Percentiles rank a stretch among this genome's conserved stretches.
phyloP scores from a whole-genome alignment of 2,888 invertebrate species.

The Chydorus sphaericus region DNA sequence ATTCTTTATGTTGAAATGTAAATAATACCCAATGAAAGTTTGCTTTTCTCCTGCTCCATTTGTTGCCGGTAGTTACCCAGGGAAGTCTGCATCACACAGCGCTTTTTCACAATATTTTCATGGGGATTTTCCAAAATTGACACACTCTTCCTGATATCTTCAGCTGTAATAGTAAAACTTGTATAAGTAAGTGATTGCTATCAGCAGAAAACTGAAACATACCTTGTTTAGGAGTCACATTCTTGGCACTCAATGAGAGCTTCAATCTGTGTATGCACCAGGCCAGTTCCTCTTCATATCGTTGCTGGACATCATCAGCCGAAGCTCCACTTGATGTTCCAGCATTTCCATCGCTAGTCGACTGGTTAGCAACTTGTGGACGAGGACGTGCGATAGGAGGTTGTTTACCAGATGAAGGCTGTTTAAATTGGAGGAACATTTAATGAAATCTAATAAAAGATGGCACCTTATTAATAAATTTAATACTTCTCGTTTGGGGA shows the following conservation, averaged over 20 bases:
- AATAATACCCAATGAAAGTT: conserved; percentile 5
- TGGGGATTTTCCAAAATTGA: conserved; percentile 8
- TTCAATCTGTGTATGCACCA: conserved; percentile 11
- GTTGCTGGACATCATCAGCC: background rate
- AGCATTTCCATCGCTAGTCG: too few species aligned
- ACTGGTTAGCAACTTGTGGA: background rate
- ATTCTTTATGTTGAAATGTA: background rate
- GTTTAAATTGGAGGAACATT: background rate
- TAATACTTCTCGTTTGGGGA: background rate
- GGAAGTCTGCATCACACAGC: conserved; percentile 5
- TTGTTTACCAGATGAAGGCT: background rate
- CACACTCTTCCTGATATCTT: background rate
- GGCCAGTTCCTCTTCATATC: conserved; percentile 1
- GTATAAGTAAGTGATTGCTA: background rate
- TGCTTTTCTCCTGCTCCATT: conserved; percentile 10
- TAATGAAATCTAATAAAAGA: background rate
- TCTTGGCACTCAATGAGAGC: background rate
- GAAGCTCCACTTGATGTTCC: too few species aligned
- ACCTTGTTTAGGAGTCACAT: background rate
- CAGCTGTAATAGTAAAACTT: background rate
- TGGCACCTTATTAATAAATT: too few species aligned
- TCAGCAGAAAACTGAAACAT: background rate
- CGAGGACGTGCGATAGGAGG: background rate
- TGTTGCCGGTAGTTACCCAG: conserved; percentile 9
- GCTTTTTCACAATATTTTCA: conserved; percentile 2